These are phyloP conservation scores for Bombus picipes DNA, from an alignment of 1,140 invertebrate species.

Conservation along the genomic window DNA sequence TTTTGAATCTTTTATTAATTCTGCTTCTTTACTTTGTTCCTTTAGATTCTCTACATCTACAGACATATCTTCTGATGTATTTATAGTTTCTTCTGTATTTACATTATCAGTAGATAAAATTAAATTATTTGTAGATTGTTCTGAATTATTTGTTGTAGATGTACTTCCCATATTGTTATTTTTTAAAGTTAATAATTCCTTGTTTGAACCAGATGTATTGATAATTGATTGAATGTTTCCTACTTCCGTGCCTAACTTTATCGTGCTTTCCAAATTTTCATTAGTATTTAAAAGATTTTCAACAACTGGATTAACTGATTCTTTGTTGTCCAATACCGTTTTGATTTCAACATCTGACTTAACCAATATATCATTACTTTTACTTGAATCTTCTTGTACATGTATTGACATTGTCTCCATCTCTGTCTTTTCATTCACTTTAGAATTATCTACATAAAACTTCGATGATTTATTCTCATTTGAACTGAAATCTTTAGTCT, in stretches of 20 bases:
- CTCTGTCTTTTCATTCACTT: conserved; percentile 46
- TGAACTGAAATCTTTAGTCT: conserved; percentile 76
- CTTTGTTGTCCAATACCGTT: not conserved
- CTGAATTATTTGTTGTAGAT: not conserved
- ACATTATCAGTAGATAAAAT: not conserved
- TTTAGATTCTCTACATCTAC: conserved; percentile 19
- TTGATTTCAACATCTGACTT: conserved; percentile 38
- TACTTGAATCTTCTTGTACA: conserved; percentile 28
- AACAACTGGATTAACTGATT: conserved; percentile 5
- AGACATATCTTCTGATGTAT: conserved; percentile 31
- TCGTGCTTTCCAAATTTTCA: conserved; percentile 4
- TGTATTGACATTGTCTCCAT: not conserved
- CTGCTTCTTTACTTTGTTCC: conserved; percentile 27
- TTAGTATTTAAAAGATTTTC: conserved; percentile 47
- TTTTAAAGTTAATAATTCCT: not conserved
- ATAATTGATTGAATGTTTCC: conserved; percentile 3
- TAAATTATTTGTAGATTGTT: conserved; percentile 14
- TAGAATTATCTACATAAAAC: conserved; percentile 53
- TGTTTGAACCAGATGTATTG: not conserved
- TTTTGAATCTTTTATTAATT: conserved; percentile 49
- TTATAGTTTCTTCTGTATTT: conserved; percentile 9
- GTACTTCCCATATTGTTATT: not conserved
- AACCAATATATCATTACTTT: conserved; percentile 12
- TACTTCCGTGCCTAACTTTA: conserved; percentile 8
- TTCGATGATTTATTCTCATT: conserved; percentile 61